These are phyloP conservation scores for Noctua janthina DNA, from an alignment of 2,888 invertebrate genomes.

Conservation along the genomic window DNA sequence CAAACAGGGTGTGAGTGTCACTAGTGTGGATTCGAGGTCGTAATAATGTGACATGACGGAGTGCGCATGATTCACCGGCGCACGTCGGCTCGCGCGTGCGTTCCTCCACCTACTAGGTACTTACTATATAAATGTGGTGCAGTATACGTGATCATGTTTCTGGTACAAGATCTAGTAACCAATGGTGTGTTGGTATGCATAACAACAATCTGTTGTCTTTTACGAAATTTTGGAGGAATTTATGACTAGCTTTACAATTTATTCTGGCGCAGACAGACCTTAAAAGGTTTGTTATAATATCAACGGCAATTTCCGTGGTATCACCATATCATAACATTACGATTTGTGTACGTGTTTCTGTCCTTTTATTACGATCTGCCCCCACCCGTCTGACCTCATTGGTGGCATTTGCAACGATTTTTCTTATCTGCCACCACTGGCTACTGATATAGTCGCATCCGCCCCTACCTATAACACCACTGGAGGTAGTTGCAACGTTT, in stretches of 20 bases:
- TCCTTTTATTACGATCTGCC: not conserved
- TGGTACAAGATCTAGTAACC: slow-evolving; percentile 56
- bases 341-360: not conserved
- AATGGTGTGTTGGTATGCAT: slow-evolving; percentile 27
- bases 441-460: not conserved
- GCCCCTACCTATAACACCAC: not conserved
- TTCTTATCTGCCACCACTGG: not conserved
- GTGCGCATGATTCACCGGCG: slow-evolving; percentile 84
- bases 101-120: slow-evolving; percentile 62
- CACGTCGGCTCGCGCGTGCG: slow-evolving; percentile 76
- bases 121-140: slow-evolving; percentile 43
- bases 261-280: not conserved
- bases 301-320: not conserved
- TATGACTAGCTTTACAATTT: not conserved
- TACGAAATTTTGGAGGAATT: not conserved
- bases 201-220: slow-evolving; percentile 20
- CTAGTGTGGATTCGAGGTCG: slow-evolving; percentile 84
- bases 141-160: slow-evolving; percentile 61
- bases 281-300: not conserved
- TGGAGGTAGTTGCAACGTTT: not conserved
- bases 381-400: not conserved
- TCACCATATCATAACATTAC: not conserved
- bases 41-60: slow-evolving; percentile 83
- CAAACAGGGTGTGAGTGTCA: slow-evolving; percentile 55
- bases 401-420: not conserved